Base-by-base conservation (phyloP, 2,113 vertebrate genomes). In the Stegastes partitus region DNA sequence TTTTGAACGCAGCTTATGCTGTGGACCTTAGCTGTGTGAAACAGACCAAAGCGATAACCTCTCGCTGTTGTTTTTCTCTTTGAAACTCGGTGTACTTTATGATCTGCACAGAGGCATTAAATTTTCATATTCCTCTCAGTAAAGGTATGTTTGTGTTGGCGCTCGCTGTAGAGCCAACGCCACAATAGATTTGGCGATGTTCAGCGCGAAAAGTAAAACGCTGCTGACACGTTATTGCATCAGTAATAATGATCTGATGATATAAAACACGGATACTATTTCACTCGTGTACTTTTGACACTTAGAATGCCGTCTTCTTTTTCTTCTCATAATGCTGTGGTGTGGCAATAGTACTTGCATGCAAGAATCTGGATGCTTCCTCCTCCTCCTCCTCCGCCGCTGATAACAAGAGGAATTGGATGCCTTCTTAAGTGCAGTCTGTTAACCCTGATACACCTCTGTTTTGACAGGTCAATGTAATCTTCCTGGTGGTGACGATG, bases 401-500 rank as follows among this genome's bases (percentile, higher is more conserved):
- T 65, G 39, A 67, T 22, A 68, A 61, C 53, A 63, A 22, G 71
- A 80, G 91, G 79, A 91, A 87, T 70, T 49, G 26, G 68, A 87
- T 75, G 65, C 81, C 81, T 37, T n/a, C 54, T 82, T 90, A 66
- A 86, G 91, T 92, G 92, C 87, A 74, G 78, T 71, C 55, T 77
- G 72, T 89, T 92, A 86, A 94, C 88, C 77, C 90, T 77, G 91
- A 89, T 81, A 74, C 87, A 77, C 87, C 74, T 95, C 91, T 96
- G 91, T 96, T 96, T 93, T 94, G 94, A 96, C 96, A 99, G 98
- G 95, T 99, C 93, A 99, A 99, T 94, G 94, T 99, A 95, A 95
- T 98, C 95, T 97, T 99, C 94, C 94, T 99, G 96, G 94, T 97
- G 93, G 96, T 99, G 95, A 99, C 97, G 56, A 95, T 99, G 95